Base-by-base conservation (phyloP, 2,888 invertebrate genomes). In the Crepidodera aurea region DNA sequence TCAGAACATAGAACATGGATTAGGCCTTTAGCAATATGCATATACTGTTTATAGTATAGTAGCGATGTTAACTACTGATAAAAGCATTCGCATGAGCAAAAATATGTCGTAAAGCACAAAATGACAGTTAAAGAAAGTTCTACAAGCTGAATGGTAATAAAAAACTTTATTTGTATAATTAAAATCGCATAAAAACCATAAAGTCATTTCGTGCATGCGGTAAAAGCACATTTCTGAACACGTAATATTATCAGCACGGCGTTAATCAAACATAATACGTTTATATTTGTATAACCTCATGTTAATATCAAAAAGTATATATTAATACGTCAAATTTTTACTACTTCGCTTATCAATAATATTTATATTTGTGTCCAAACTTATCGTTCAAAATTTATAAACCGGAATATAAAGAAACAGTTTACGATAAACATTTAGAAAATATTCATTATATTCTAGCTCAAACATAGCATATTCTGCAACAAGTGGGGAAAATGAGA, bases 101-200 rank as follows among this genome's bases (percentile, higher is more conserved):
- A 48, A 27, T 48, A 19, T 27, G 19, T 13, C 25, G 27, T 48
- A 48, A 48, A 48, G 27, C 48, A 15, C 13, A 48, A 48, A 19
- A 18, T 16, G 32, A 37, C 50, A 39, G 16, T 55, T 50, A 50
- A 56, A 50, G 56, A 51, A 56, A 42, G 37, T 40, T 54, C 56
- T 61, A 61, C 44, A 16, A 32, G 51, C 56, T 6, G 34, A 7
- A 56, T 50, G 37, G 40, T 19, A 12, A 48, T 51, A 18, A 15
- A 46, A 50, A 48, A 60, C 39, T 19, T 51, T 48, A 60, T 39
- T 55, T 55, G 50, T 55, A 50, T 55, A 61, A 61, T 61, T 61
- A 50, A 55, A 61, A 61, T 56, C 54, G 51, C 54, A 60, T 65
- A 65, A 65, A 62, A 59, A 56, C 56, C 22, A 29, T 54, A 27